phyloP scores from a whole-genome alignment of 2,113 vertebrate genomes.

The Pagrus major region DNA sequence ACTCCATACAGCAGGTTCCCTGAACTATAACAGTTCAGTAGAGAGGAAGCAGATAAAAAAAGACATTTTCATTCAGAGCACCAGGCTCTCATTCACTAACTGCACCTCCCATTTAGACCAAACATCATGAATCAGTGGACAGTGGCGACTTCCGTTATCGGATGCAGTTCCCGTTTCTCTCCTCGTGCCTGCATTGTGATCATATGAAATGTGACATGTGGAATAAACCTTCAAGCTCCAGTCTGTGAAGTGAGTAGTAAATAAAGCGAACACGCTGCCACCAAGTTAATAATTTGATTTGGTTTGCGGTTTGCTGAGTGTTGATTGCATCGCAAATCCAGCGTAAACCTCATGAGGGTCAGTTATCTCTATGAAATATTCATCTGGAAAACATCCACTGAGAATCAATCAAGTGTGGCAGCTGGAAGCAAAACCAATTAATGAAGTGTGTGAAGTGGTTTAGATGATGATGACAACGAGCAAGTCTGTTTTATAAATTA shows the following conservation, averaged over 20 bases:
- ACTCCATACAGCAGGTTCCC: background rate
- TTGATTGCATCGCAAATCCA: constrained; percentile 11
- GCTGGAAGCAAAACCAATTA: constrained; percentile 13
- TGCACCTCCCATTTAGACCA: constrained; percentile 4
- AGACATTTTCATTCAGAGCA: constrained; percentile 39
- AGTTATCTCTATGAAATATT: constrained; percentile 4
- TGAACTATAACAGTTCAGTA: background rate
- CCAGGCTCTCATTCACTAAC: constrained; percentile 32
- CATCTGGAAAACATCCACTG: constrained; percentile 4
- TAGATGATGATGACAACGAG: background rate
- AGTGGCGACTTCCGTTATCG: constrained; percentile 20
- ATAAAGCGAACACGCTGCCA: background rate
- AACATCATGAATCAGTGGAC: constrained; percentile 23
- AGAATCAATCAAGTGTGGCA: background rate
- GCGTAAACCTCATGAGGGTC: constrained; percentile 30
- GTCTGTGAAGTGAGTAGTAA: background rate
- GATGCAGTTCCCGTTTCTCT: constrained; percentile 15
- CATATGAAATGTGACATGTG: background rate
- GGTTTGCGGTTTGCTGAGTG: background rate
- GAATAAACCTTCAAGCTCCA: background rate
- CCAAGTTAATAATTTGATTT: background rate
- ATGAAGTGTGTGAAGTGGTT: background rate
- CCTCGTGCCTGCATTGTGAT: background rate
- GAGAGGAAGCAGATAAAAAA: constrained; percentile 9
- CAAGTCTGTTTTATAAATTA: background rate